A percentile compares a stretch with the other conserved stretches of the same genome.
phyloP scores from a whole-genome alignment of 2,888 invertebrate species.

The Papilio gigon region DNA sequence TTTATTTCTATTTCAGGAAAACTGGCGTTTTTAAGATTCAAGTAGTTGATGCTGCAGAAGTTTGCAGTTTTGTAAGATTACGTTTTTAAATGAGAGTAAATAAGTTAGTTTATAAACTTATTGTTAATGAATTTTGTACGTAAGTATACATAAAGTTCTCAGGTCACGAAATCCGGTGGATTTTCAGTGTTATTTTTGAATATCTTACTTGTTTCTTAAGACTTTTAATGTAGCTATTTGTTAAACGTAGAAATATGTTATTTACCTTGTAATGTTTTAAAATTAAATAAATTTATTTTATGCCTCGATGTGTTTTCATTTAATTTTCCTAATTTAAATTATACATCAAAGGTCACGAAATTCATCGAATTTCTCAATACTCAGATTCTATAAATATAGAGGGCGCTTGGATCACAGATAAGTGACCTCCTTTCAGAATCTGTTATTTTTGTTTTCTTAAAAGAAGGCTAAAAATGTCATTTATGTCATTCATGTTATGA shows the following conservation, averaged over 20 bases:
- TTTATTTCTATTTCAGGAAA: not conserved
- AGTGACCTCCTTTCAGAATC: not conserved
- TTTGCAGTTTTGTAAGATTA: slow-evolving; percentile 1
- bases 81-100: not conserved
- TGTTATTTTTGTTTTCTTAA: not conserved
- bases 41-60: not conserved
- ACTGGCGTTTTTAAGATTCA: not conserved
- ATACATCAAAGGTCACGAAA: not conserved
- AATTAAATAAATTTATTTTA: slow-evolving; percentile 23
- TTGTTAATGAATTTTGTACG: not conserved
- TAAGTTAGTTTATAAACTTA: slow-evolving; percentile 12
- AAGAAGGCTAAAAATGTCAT: not conserved
- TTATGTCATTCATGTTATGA: not conserved
- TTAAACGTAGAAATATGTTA: slow-evolving; percentile 19
- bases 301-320: slow-evolving; percentile 3
- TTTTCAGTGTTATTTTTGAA: not conserved
- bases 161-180: not conserved
- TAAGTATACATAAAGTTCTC: slow-evolving; percentile 3
- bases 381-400: not conserved
- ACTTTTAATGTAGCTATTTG: slow-evolving; percentile 3
- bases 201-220: slow-evolving; percentile 10
- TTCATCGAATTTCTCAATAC: not conserved
- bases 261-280: slow-evolving; percentile 14
- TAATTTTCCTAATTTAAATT: not conserved
- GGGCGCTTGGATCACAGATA: not conserved